These are phyloP conservation scores for Timema podura DNA, from an alignment of 2,888 invertebrate genomes.

Conservation along the genomic window DNA sequence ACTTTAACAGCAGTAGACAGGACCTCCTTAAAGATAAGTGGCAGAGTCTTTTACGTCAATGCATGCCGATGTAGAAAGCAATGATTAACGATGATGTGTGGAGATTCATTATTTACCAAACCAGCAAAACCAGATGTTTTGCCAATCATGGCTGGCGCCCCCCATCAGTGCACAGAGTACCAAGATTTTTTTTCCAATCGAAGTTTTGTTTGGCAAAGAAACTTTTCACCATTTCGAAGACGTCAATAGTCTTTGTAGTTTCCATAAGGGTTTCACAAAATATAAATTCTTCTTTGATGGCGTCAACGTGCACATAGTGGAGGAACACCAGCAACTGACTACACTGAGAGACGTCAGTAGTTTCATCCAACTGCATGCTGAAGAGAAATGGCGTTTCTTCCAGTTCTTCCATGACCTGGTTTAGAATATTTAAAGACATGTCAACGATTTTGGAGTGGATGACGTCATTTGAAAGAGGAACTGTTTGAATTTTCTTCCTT, in stretches of 20 bases:
- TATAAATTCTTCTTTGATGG: background rate
- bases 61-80: background rate
- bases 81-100: background rate
- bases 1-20: background rate
- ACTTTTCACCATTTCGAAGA: slow-evolving; percentile 1
- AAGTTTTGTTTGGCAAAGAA: background rate
- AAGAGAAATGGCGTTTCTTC: background rate
- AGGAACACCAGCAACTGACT: background rate
- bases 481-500: slow-evolving; percentile 1
- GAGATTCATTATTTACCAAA: background rate
- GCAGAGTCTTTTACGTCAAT: background rate
- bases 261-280: background rate
- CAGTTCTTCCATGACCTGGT: background rate
- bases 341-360: background rate
- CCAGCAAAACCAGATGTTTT: background rate
- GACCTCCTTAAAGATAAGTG: background rate
- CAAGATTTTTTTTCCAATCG: background rate
- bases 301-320: background rate
- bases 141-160: background rate
- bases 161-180: background rate
- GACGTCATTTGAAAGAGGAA: slow-evolving; percentile 2
- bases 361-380: background rate
- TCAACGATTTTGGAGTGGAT: background rate
- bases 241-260: background rate
- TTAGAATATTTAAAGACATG: background rate